Evolutionary conservation across 2,888 invertebrate species (phyloP), one percentile per base, ranked within the genome.

Genomic region (Romanomermis culicivorax): DNA sequence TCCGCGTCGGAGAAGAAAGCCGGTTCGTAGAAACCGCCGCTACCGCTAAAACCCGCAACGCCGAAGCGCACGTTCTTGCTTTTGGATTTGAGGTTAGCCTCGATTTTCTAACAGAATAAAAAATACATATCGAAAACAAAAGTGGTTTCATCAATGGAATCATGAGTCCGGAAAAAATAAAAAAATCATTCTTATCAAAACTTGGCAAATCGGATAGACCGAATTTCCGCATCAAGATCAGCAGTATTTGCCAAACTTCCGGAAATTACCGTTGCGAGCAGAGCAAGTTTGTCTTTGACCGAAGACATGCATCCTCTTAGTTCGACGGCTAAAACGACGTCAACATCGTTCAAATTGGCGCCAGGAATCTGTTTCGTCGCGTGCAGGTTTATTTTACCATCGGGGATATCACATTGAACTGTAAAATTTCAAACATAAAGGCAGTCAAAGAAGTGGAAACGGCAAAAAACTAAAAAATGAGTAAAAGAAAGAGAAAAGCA

Each of bases 31-130:
- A 77, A 82, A 42, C 84, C 78, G 25, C 81, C 80, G 60, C 77
- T 71, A 0, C 86, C 86, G 20, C 87, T 87, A 71, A 82, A 89
- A 0, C 80, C 78, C 0, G 87, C 79, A 1, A 85, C 75, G 0
- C 85, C 79, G 74, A 82, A 89, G 61, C 85, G 82, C 64, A 70
- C 71, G 56, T 69, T 62, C 14, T n/a, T 17, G 17, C 47, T 7
- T n/a, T 23, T 7, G 4, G 7, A 7, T 45, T 23, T 11, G 14
- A 54, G 49, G 2, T 48, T 20, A 29, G 24, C 14, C 25, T 54
- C 52, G 4, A 54, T 20, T 54, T 52, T 26, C 54, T 54, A 29
- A 27, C 50, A 53, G 17, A 14, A 17, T 36, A 11, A 17, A 36
- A 17, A 14, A 11, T 11, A 36, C 11, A 36, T 36, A 17, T 14